Evolutionary conservation across 2,797 vertebrate species (phyloP).

Genomic region (Emys orbicularis): DNA sequence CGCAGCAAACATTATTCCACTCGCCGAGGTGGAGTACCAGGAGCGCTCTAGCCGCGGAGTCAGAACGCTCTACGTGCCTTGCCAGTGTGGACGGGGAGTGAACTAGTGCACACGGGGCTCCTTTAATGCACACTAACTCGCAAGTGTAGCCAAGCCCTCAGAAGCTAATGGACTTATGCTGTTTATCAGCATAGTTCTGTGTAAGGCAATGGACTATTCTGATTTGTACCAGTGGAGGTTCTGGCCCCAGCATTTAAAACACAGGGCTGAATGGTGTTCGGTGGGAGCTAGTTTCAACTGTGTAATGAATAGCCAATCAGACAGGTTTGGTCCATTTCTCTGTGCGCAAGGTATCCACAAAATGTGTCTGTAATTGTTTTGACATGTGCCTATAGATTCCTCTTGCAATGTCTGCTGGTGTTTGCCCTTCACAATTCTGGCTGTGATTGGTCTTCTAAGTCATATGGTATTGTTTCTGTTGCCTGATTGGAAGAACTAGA

Average conservation of each 20-base stretch:
- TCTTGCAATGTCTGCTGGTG: not conserved
- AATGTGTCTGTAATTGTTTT: not conserved
- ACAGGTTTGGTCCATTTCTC: not conserved
- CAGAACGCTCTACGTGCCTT: too few species aligned
- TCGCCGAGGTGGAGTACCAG: too few species aligned
- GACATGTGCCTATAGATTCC: not conserved
- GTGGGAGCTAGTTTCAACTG: not conserved
- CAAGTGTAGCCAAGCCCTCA: too few species aligned
- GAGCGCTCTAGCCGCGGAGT: too few species aligned
- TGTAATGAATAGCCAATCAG: not conserved
- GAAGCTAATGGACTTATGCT: not conserved
- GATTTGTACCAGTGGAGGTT: not conserved
- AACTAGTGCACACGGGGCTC: too few species aligned
- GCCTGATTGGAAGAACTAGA: not conserved
- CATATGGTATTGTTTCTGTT: not conserved
- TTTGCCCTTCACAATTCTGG: not conserved
- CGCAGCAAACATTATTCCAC: too few species aligned
- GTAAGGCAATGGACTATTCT: not conserved
- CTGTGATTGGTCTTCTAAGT: not conserved
- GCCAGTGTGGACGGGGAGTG: too few species aligned
- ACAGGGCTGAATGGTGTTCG: not conserved
- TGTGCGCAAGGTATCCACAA: not conserved
- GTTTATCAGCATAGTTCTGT: not conserved
- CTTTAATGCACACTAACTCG: too few species aligned
- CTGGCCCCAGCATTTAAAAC: not conserved